Conservation (phyloP, 2,113 vertebrate species). For the Callopanchax toddi region DNA sequence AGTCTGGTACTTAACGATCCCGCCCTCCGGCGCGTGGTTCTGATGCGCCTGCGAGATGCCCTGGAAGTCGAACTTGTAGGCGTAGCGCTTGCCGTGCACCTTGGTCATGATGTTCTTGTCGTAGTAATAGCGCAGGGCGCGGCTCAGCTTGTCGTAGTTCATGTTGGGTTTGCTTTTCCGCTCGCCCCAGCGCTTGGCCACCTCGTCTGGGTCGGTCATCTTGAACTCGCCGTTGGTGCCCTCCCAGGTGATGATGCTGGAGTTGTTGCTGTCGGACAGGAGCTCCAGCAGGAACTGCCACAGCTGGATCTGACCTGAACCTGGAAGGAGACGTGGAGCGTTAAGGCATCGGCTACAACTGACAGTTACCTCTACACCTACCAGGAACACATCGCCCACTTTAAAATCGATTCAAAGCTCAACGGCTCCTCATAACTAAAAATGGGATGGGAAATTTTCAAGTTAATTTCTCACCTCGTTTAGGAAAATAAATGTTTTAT, state of each 20-base stretch:
- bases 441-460: no score
- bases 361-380: no score
- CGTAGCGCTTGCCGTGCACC: constrained; percentile 83
- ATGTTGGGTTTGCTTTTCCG: constrained; percentile 87
- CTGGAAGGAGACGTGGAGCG: constrained; percentile 40
- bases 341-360: background rate
- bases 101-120: constrained; percentile 88
- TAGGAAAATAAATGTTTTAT: no score
- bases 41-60: constrained; percentile 81
- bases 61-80: constrained; percentile 83
- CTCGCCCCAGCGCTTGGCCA: constrained; percentile 87
- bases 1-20: constrained; percentile 75
- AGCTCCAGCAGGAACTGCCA: constrained; percentile 88
- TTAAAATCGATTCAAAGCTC: no score
- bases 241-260: constrained; percentile 84
- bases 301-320: constrained; percentile 86
- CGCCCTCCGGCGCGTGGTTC: constrained; percentile 65
- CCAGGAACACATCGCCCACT: no score
- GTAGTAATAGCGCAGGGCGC: constrained; percentile 81
- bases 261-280: constrained; percentile 81
- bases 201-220: constrained; percentile 88
- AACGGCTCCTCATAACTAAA: no score
- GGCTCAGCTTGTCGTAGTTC: constrained; percentile 85
- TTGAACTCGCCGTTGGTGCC: constrained; percentile 87
- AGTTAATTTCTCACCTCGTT: no score